Base-by-base conservation (phyloP, 1,140 invertebrate genomes). In the Dinoponera quadriceps region DNA sequence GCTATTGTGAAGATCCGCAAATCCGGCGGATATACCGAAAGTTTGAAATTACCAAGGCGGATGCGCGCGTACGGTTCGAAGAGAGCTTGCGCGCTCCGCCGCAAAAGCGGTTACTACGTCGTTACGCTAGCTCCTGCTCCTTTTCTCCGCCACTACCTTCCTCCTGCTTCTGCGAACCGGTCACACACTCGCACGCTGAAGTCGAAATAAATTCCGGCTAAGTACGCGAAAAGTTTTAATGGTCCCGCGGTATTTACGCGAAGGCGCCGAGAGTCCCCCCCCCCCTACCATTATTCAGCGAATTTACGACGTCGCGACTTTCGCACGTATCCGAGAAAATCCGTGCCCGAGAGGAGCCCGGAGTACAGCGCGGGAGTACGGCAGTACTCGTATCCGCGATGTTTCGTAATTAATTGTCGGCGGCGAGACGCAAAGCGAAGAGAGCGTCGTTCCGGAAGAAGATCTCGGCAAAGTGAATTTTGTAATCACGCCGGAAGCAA, bases 181-280 rank as follows among this genome's bases (percentile, higher is more conserved):
- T 88, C 90, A 75, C 84, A 73, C 83, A 33, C 51, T 44, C n/a
- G 84, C 80, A 83, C 59, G 62, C 68, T 38, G 13, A 68, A 69
- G 75, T 78, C 66, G 63, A 87, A 87, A 90, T 90, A 90, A 90
- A 91, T 91, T 90, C 75, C 38, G 22, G 29, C 83, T 54, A 83
- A 88, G 86, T 88, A 85, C 83, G 65, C 85, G 78, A 90, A 83
- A 86, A 90, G 90, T 91, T 91, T 90, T 89, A 91, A 91, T 90
- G 65, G 90, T 27, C 62, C n/a, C 62, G 49, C 69, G 80, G 80
- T 78, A 86, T 83, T 86, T 86, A 82, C 83, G 38, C 33, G 29
- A n/a, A 49, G 71, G 33, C 29, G 38, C 62, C 49, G 25, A 25
- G 44, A 51, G 14, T 16, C 44, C 13, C 5, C 20, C 9, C 55